These are phyloP conservation scores for Myotis davidii DNA, from an alignment of 2,113 vertebrate genomes.

Conservation along the genomic window DNA sequence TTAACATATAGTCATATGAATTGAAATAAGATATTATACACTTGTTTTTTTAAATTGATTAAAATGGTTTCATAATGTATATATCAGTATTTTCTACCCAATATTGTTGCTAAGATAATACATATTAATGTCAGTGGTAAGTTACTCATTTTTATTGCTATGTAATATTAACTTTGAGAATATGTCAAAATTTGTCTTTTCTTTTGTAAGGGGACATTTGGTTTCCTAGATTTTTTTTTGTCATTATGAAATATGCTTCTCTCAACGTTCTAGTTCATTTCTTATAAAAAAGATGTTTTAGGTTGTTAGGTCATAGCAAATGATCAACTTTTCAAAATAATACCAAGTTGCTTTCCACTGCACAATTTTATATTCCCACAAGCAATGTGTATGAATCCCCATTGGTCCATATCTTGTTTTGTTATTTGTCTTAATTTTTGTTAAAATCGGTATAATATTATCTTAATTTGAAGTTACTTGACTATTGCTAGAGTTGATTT, in stretches of 20 bases:
- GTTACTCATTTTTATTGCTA: not conserved
- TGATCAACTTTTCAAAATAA: not conserved
- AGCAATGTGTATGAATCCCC: not conserved
- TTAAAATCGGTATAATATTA: not conserved
- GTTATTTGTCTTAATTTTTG: conserved; percentile 31
- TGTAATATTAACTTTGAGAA: not conserved
- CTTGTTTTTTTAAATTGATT: not conserved
- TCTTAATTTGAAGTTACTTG: conserved; percentile 26
- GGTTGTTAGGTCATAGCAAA: not conserved
- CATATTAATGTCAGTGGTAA: not conserved
- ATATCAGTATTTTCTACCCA: not conserved
- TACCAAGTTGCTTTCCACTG: not conserved
- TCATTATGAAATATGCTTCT: not conserved
- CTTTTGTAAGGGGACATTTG: not conserved
- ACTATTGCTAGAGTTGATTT: not conserved
- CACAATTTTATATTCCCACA: not conserved
- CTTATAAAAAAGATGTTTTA: not conserved
- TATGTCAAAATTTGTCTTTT: not conserved
- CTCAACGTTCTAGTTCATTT: not conserved
- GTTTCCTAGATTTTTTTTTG: not conserved
- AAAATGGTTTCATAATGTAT: not conserved
- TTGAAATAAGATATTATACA: not conserved
- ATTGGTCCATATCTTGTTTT: not conserved
- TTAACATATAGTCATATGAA: not conserved
- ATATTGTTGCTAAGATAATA: not conserved